Evolutionary conservation across 2,113 vertebrate genomes (phyloP), one percentile per base, ranked within the genome.

Genomic region (Panthera tigris): DNA sequence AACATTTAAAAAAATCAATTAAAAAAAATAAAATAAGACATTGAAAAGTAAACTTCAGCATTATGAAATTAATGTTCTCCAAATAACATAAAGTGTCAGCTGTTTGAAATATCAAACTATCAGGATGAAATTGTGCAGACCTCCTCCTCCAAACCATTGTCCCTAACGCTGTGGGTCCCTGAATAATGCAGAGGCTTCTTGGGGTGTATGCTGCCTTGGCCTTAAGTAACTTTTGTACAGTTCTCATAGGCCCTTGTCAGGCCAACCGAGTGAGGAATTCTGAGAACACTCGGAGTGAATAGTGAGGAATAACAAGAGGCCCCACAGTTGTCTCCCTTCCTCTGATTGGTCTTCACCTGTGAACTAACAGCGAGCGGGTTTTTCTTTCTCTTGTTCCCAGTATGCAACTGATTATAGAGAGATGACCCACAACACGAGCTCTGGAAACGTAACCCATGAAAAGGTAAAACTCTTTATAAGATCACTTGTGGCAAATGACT

Each of bases 401-500:
- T 99, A 99, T 88, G 99, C 98, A 0, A 99, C 99, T 0, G 98
- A 99, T 11, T 99, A 99, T 96, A 99, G 95, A 98, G 98, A 98
- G 81, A 68, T 99, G 88, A 96, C 83, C 76, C 98, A 98, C 94
- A 99, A 99, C 80, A 97, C 98, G 89, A 99, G 99, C 95, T 98
- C 99, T 87, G 99, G 99, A 97, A 99, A 99, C 8, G 1, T 82
- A 55, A 99, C 99, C 0, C 89, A 91, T 92, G 99, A 99, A 95
- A 99, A 99, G 99, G 99, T 99, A 99, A 96, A 89, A 11, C 27
- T 85, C 33, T 79, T 80, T 76, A 29, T 76, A 69, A 94, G 33
- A 73, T 89, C 10, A 27, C 52, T 91, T 89, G 6, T 7, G 36
- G 61, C 52, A 57, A 90, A 45, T 39, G 29, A 39, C 50, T 69